phyloP scores from a whole-genome alignment of 92 coral and sea anemone genomes.

The Pocillopora grandis region DNA sequence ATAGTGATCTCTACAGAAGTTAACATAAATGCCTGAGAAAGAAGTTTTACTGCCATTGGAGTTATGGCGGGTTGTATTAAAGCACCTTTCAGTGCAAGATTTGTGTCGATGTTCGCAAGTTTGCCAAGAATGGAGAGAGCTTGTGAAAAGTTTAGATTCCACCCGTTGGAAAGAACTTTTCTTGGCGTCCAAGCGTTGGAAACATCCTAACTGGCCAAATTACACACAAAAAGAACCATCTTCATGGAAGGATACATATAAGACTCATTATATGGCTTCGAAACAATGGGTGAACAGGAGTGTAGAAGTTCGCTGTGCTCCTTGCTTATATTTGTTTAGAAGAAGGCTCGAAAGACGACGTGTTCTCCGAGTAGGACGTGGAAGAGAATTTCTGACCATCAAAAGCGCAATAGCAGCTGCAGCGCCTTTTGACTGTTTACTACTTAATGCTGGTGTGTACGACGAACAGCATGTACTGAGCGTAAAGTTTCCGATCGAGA shows the following conservation, averaged over 20 bases:
- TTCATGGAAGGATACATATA: slow-evolving; percentile 94
- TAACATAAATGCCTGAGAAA: slow-evolving; percentile 76
- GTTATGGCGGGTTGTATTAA: slow-evolving; percentile 91
- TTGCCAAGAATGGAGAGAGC: slow-evolving; percentile 92
- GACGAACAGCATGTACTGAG: slow-evolving; percentile 89
- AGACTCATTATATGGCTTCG: slow-evolving; percentile 81
- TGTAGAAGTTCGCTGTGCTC: slow-evolving; percentile 84
- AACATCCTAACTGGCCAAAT: slow-evolving; percentile 98
- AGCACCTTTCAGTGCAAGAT: slow-evolving; percentile 77
- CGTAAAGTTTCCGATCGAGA: slow-evolving; percentile 90
- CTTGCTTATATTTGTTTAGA: slow-evolving; percentile 74
- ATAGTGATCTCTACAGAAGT: not conserved
- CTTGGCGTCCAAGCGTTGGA: slow-evolving; percentile 84
- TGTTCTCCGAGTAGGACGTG: slow-evolving; percentile 79
- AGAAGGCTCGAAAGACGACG: slow-evolving; percentile 65
- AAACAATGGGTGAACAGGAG: slow-evolving; percentile 91
- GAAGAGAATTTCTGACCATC: slow-evolving; percentile 64
- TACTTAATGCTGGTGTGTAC: slow-evolving; percentile 73
- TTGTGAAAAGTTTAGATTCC: slow-evolving; percentile 93
- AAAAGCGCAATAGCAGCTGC: slow-evolving; percentile 86
- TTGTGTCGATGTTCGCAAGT: slow-evolving; percentile 94
- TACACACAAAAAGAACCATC: slow-evolving; percentile 81
- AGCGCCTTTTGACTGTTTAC: slow-evolving; percentile 88
- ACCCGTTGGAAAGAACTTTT: slow-evolving; percentile 95
- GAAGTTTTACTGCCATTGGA: slow-evolving; percentile 82